These are phyloP conservation scores for Carollia perspicillata DNA, from an alignment of 2,113 vertebrate species.

Conservation along the genomic window DNA sequence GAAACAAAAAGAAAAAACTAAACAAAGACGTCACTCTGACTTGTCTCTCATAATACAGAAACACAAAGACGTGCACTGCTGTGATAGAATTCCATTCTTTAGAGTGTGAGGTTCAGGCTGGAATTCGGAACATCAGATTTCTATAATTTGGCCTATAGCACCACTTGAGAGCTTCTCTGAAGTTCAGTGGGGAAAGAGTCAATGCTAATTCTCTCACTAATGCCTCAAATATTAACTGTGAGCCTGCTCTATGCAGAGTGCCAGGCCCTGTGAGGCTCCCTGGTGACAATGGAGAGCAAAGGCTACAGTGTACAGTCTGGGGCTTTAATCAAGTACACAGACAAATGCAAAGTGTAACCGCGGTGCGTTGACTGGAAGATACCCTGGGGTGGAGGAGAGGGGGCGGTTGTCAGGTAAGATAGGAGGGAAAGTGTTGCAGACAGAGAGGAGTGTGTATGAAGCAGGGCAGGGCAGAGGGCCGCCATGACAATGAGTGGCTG, in stretches of 20 bases:
- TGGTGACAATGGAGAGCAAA: neutral
- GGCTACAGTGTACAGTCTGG: neutral
- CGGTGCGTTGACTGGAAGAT: neutral
- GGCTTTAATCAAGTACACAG: neutral
- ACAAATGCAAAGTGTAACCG: neutral
- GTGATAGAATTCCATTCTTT: neutral
- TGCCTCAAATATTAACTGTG: neutral
- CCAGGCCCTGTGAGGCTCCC: neutral
- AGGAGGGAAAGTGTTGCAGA: neutral
- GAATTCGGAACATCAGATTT: neutral
- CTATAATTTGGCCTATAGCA: neutral
- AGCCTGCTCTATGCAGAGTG: neutral
- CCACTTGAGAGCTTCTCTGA: neutral
- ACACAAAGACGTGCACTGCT: neutral
- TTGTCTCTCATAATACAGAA: neutral
- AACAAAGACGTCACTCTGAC: neutral
- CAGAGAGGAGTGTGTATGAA: neutral
- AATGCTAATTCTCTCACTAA: neutral
- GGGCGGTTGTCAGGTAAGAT: too few species aligned
- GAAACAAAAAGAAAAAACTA: neutral
- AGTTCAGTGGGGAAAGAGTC: too few species aligned
- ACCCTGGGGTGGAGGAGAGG: rapidly evolving
- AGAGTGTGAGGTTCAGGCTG: neutral
- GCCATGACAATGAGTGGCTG: neutral
- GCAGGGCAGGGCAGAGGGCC: neutral